Base-by-base conservation (phyloP, 2,888 invertebrate genomes). In the Timandra comae region DNA sequence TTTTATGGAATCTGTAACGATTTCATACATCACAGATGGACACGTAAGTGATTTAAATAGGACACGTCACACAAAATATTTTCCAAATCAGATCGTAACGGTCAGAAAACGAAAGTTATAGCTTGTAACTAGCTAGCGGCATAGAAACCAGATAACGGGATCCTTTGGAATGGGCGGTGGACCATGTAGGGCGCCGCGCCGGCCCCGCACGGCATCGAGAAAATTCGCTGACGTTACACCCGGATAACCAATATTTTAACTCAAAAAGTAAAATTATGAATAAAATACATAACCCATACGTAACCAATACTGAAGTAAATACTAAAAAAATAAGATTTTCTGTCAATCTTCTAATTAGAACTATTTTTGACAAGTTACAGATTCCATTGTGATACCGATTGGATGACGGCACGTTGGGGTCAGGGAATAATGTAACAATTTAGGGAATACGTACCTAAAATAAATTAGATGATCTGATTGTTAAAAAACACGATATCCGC, bases 191-290 rank as follows among this genome's bases (percentile, higher is more conserved):
- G 46, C 74, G 56, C 43, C 47, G 59, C 57, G 55, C 72, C 73
- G 69, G 71, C 65, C 68, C 50, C 56, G 6, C 16, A 16, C 51
- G 29, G 38, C 52, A 43, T 77, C 78, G 66, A 81, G 80, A 80
- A 81, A 56, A 46, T 80, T 80, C 79, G 52, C 45, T 54, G 49
- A 56, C 52, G 49, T 52, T 49, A 27, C 38, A 35, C 29, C 7
- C 7, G 13, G 28, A 19, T 45, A 34, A 5, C 12, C n/a, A 23
- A 38, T n/a, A 38, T 45, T 42, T 47, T 49, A 43, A 7, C n/a
- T n/a, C n/a, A n/a, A n/a, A n/a, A n/a, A n/a, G n/a, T n/a, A n/a
- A n/a, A n/a, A n/a, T n/a, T n/a, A n/a, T n/a, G n/a, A n/a, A n/a
- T n/a, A n/a, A n/a, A n/a, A n/a, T n/a, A n/a, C n/a, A n/a, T n/a